Percentiles rank a stretch among this genome's conserved stretches.
These are phyloP conservation scores for Astreopora myriophthalma DNA, from an alignment of 64 coral and sea anemone species.

Conservation along the genomic window DNA sequence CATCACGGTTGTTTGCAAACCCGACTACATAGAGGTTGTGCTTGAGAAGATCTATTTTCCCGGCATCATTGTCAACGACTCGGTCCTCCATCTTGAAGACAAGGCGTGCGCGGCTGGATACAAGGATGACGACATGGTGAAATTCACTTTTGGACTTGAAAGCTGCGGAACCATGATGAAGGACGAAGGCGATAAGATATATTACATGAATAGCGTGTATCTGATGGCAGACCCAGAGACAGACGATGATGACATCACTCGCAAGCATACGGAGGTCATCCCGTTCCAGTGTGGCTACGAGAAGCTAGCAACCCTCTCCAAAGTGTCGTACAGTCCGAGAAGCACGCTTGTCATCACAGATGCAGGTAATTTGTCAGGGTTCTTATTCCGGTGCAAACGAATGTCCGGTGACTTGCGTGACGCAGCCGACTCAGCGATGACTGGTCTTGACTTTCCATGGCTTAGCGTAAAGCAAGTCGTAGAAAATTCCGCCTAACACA, in stretches of 20 bases:
- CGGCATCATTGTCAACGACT: constrained; percentile 15
- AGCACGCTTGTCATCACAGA: not conserved
- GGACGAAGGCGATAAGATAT: not conserved
- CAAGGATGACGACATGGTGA: constrained; percentile 7
- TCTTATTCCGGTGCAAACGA: not conserved
- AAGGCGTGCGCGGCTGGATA: not conserved
- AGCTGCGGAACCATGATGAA: not conserved
- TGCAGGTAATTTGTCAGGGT: too few relatives aligned
- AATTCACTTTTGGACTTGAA: constrained; percentile 16
- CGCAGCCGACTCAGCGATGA: too few relatives aligned
- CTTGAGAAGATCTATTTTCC: not conserved
- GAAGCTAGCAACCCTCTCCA: not conserved
- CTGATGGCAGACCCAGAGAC: not conserved
- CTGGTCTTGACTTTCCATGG: too few relatives aligned
- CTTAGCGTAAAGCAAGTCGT: too few relatives aligned
- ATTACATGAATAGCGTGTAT: constrained; percentile 7
- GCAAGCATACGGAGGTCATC: not conserved
- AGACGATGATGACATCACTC: not conserved
- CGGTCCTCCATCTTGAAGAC: constrained; percentile 11
- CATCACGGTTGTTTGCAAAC: not conserved
- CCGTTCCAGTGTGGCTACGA: constrained; percentile 20
- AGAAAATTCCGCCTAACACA: too few relatives aligned
- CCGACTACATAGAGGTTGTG: constrained; percentile 24
- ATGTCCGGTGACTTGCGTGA: not conserved
- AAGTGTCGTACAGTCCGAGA: constrained; percentile 13